These are phyloP conservation scores for Pyrocephalus nanus DNA, from an alignment of 2,797 vertebrate species.

Conservation along the genomic window DNA sequence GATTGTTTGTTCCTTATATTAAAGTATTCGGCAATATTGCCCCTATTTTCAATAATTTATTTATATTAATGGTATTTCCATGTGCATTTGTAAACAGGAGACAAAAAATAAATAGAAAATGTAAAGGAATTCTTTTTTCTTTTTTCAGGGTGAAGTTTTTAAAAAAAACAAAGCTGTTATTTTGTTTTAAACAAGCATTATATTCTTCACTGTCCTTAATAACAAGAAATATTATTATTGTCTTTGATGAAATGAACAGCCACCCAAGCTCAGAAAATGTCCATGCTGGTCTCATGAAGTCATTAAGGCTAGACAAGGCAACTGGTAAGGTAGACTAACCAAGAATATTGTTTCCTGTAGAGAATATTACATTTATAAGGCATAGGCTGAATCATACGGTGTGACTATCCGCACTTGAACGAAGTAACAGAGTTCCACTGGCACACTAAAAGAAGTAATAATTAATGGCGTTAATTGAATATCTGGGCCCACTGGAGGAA, in stretches of 20 bases:
- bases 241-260: neutral
- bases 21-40: neutral
- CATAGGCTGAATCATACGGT: neutral
- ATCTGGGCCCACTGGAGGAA: neutral
- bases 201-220: neutral
- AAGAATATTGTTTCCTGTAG: neutral
- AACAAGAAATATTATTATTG: neutral
- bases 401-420: neutral
- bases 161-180: fast-evolving
- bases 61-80: neutral
- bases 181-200: neutral
- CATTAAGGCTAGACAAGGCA: neutral
- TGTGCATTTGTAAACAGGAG: neutral
- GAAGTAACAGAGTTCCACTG: neutral
- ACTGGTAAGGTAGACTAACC: neutral
- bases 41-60: neutral
- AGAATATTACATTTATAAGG: neutral
- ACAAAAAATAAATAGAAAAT: neutral
- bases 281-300: neutral
- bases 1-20: neutral
- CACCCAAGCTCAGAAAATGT: neutral
- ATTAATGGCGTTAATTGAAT: neutral
- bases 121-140: neutral
- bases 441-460: neutral
- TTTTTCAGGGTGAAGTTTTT: neutral